A percentile compares a stretch with the other conserved stretches of the same genome.
Evolutionary conservation across 2,888 invertebrate genomes (phyloP).

Genomic region (Leucophora obtusa): DNA sequence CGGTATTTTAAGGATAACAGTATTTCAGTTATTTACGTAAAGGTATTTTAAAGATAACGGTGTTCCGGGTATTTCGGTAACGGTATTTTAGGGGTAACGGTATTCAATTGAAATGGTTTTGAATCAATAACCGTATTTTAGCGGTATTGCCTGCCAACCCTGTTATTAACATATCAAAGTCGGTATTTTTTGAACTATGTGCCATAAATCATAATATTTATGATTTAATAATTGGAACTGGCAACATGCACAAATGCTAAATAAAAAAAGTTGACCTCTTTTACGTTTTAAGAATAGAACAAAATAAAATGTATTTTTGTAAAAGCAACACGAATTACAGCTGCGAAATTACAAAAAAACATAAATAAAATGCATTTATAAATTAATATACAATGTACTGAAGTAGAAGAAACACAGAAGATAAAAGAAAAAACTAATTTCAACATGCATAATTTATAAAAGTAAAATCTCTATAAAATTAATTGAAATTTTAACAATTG

Average conservation of each 20-base stretch:
- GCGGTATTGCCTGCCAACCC: too few species aligned
- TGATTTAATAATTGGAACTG: constrained; percentile 50
- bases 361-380: neutral
- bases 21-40: too few species aligned
- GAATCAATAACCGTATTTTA: too few species aligned
- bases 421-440: neutral
- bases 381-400: neutral
- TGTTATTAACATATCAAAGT: constrained; percentile 61
- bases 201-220: constrained; percentile 48
- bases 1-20: too few species aligned
- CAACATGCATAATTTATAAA: neutral
- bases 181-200: constrained; percentile 19
- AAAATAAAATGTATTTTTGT: neutral
- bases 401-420: neutral
- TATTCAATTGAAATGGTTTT: too few species aligned
- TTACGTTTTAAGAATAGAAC: constrained; percentile 21
- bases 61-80: too few species aligned
- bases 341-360: neutral
- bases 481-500: neutral
- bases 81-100: too few species aligned
- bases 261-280: constrained; percentile 12
- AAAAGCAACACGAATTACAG: neutral
- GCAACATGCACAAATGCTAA: constrained; percentile 29
- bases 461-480: neutral
- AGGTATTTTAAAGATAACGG: too few species aligned